A percentile compares a stretch with the other conserved stretches of the same genome.
These are phyloP conservation scores for Orthochromis indermauri DNA, from an alignment of 2,113 vertebrate genomes.

Conservation along the genomic window DNA sequence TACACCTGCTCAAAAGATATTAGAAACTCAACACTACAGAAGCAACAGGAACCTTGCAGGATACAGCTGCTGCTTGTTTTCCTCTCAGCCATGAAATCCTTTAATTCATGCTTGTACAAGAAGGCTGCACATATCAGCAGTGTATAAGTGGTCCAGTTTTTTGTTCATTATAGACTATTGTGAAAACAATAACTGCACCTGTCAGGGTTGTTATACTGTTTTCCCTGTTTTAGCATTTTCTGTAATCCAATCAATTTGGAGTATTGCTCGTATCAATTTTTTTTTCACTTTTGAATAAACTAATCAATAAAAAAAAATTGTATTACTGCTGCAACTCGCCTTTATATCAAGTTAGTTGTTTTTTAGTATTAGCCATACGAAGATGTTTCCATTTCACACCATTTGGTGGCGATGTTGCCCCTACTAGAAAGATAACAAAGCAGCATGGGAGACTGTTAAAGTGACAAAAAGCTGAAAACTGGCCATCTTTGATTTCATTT, in stretches of 20 bases:
- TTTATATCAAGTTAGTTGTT: background rate
- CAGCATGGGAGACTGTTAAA: background rate
- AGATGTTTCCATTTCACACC: background rate
- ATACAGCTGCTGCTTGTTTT: background rate
- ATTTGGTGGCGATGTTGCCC: constrained; percentile 38
- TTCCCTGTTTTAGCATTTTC: background rate
- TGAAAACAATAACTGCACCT: background rate
- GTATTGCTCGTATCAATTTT: background rate
- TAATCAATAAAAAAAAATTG: background rate
- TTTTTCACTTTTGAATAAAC: background rate
- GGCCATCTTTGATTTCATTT: background rate
- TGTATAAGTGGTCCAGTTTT: background rate
- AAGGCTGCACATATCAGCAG: background rate
- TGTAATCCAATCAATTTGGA: background rate
- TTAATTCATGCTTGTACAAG: background rate
- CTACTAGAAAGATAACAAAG: background rate
- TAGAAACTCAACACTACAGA: background rate
- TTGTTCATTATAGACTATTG: background rate
- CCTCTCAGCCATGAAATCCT: background rate
- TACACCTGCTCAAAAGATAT: background rate
- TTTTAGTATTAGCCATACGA: background rate
- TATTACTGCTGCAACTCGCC: background rate
- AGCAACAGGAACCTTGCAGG: background rate
- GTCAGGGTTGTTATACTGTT: background rate
- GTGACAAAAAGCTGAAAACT: background rate